Evolutionary conservation across 2,113 vertebrate species (phyloP), one percentile per base, ranked within the genome.

Genomic region (Hemiprocne comata): DNA sequence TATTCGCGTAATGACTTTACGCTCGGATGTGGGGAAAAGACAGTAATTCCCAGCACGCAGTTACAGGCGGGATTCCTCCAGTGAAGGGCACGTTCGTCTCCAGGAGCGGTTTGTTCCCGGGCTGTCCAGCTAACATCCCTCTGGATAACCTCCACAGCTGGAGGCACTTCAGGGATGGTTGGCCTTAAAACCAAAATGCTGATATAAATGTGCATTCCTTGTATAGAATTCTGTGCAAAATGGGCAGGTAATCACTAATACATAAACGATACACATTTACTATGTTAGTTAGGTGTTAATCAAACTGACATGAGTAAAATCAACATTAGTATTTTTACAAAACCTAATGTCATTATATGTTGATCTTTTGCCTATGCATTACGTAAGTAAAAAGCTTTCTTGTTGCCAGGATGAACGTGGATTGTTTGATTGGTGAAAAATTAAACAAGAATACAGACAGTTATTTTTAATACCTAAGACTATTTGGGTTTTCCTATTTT

Each of bases 31-130:
- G 78, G n/a, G 65, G 58, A 28, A 38, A 7, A 51, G 36, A 2
- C 6, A 1, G n/a, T 6, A 0, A 0, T 28, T 55, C 28, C 10
- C 6, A 10, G 20, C 46, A n/a, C n/a, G 67, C 6, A 1, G 4
- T 1, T 5, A 1, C 61, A 8, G 4, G 34, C n/a, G 18, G 36
- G 75, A 24, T 64, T 23, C 10, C n/a, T 17, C 25, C 29, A 8
- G 13, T 0, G n/a, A 3, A 2, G 3, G 6, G 5, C 75, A 1
- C 17, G 0, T 16, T 70, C 31, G 13, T 31, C 31, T 14, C 3
- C 44, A 0, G 14, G 36, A 29, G 46, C 26, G 38, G 65, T 48
- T 28, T 20, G 38, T 9, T 14, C 28, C 11, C 3, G 62, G 34
- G 13, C 48, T 31, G 33, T 1, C 46, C 8, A 0, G 10, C 17